These are phyloP conservation scores for Callitettix versicolor DNA, from an alignment of 1,140 invertebrate genomes.

Conservation along the genomic window DNA sequence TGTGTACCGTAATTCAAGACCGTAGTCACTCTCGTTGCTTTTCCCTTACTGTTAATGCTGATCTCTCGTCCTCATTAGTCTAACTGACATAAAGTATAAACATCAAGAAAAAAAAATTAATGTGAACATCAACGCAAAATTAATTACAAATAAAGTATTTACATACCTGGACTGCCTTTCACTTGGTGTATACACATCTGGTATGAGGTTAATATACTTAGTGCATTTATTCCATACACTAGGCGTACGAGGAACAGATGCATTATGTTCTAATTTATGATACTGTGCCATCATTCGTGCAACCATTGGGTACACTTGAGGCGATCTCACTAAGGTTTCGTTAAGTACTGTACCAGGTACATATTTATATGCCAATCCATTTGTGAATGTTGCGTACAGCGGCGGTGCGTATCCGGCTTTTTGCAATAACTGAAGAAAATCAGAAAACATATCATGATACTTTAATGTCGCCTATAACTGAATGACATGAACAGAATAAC, in stretches of 20 bases:
- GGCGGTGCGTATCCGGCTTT: constrained; percentile 67
- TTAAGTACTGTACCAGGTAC: constrained; percentile 72
- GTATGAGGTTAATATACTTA: constrained; percentile 62
- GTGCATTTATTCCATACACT: constrained; percentile 63
- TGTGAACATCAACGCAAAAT: no score
- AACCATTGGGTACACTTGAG: constrained; percentile 61
- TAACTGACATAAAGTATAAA: no score
- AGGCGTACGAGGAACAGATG: constrained; percentile 29
- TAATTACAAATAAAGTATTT: no score
- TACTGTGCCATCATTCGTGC: constrained; percentile 71
- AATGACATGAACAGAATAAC: no score
- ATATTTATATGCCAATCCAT: constrained; percentile 90
- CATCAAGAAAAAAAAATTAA: no score
- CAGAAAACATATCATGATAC: no score
- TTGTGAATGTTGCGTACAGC: constrained; percentile 84
- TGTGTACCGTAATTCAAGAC: no score
- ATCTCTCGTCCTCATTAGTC: no score
- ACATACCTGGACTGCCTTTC: no score
- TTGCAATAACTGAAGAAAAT: constrained; percentile 53
- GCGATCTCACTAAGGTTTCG: constrained; percentile 52
- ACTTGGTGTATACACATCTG: constrained; percentile 32
- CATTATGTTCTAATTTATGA: constrained; percentile 46
- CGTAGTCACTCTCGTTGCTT: no score
- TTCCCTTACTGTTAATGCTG: no score
- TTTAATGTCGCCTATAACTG: no score